phyloP scores from a whole-genome alignment of 2,888 invertebrate genomes.

The Tinea trinotella region DNA sequence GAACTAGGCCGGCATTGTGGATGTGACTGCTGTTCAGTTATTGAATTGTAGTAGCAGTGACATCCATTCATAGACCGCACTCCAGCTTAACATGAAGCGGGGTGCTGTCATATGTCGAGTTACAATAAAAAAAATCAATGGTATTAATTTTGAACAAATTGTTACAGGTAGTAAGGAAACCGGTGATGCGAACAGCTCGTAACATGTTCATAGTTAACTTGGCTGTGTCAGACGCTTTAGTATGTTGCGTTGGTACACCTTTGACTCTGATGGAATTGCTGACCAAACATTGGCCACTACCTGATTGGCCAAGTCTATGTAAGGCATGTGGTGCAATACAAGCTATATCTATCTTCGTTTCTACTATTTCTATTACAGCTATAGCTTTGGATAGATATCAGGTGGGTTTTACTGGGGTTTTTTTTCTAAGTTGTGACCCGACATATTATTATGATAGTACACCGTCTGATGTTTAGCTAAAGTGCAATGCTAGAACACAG shows the following conservation, averaged over 20 bases:
- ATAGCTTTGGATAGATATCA: slow-evolving; percentile 90
- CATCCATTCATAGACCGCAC: too few species aligned
- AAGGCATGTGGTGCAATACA: slow-evolving; percentile 90
- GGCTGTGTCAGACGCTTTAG: slow-evolving; percentile 86
- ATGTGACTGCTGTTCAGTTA: too few species aligned
- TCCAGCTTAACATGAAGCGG: too few species aligned
- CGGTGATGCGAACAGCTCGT: slow-evolving; percentile 91
- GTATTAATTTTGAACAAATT: slow-evolving; percentile 29
- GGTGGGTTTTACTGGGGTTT: slow-evolving; percentile 76
- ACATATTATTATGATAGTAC: too few species aligned
- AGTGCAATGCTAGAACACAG: too few species aligned
- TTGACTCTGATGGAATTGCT: slow-evolving; percentile 90
- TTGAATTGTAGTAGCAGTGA: too few species aligned
- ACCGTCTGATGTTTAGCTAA: too few species aligned
- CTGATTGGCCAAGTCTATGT: slow-evolving; percentile 83
- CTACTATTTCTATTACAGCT: slow-evolving; percentile 93
- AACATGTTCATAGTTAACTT: slow-evolving; percentile 95
- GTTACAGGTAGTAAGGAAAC: slow-evolving; percentile 82
- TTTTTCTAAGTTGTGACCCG: too few species aligned
- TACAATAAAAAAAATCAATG: too few species aligned
- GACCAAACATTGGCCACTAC: slow-evolving; percentile 89
- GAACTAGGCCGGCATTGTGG: too few species aligned
- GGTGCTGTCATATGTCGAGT: too few species aligned
- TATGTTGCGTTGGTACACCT: slow-evolving; percentile 93
- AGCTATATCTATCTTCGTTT: slow-evolving; percentile 93